Base-by-base conservation (phyloP, 1,140 invertebrate species). In the Lasioglossum albipes region DNA sequence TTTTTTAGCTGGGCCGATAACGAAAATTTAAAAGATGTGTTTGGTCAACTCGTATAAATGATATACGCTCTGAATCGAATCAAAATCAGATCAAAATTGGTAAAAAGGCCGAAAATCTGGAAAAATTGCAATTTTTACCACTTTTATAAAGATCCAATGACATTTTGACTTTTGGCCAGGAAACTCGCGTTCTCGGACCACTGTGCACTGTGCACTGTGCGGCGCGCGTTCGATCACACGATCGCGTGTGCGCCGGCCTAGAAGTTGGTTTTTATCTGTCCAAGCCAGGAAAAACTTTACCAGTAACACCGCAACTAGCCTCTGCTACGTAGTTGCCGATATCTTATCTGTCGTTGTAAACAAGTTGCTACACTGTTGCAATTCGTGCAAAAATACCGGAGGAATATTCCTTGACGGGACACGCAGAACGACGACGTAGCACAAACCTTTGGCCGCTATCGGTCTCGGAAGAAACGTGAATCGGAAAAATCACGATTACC, bases 341-440 rank as follows among this genome's bases (percentile, higher is more conserved):
- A 77, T 77, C 75, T 77, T 77, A 77, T 77, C 65, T 31, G 6
- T 1, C 16, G 57, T 57, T 3, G 54, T 70, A 78, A 78, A 78
- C 57, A 62, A 78, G 57, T 71, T 62, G 67, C 75, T 62, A 77
- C 42, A 45, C 36, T 49, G 22, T 71, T 78, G 67, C 67, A 52
- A 41, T 41, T 22, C 1, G 18, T 41, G 52, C 31, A 59, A 61
- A 61, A 45, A 77, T 45, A 61, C 49, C 49, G 5, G 45, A 42
- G 65, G 74, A 76, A 61, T 70, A 69, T 77, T 69, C 54, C 64
- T 16, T 18, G 10, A 7, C 6, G 16, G 12, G 7, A 41, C 6
- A 2, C 18, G 18, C 16, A 41, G 31, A 61, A 36, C 6, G 16
- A 45, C 75, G 75, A 69, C 75, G 65, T 13, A 45, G 31, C 42